These are phyloP conservation scores for Oncorhynchus clarkii DNA, from an alignment of 2,113 vertebrate species.

Conservation along the genomic window DNA sequence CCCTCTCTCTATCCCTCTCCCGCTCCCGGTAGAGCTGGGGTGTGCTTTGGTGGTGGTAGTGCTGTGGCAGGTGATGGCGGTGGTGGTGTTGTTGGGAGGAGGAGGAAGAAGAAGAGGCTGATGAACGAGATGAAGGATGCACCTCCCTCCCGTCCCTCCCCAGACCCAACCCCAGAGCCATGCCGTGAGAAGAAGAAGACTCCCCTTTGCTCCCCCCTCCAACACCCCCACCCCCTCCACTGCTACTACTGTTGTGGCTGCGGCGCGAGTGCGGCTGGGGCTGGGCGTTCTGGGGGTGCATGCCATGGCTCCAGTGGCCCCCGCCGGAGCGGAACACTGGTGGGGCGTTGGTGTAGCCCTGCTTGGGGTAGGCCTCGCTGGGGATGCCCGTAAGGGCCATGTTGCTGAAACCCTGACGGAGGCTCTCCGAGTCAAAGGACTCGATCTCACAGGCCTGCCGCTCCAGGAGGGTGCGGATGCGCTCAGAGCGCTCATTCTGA, in stretches of 20 bases:
- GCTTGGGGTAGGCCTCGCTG: conserved; percentile 83
- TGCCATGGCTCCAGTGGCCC: conserved; percentile 88
- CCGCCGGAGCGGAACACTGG: conserved; percentile 71
- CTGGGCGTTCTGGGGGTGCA: conserved; percentile 70
- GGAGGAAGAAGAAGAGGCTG: conserved; percentile 72
- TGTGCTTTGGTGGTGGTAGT: conserved; percentile 81
- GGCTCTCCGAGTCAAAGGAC: conserved; percentile 86
- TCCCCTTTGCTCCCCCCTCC: conserved; percentile 41
- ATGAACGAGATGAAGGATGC: conserved; percentile 73
- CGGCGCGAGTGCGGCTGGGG: conserved; percentile 78
- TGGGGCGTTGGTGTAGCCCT: conserved; percentile 79
- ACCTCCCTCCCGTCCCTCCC: conserved; percentile 58
- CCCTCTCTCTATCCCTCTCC: conserved; percentile 71
- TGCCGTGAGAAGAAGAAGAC: conserved; percentile 58
- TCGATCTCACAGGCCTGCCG: conserved; percentile 90
- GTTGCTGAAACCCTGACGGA: conserved; percentile 89
- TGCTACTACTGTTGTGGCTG: conserved; percentile 72
- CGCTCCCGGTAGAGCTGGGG: conserved; percentile 75
- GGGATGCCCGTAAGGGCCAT: conserved; percentile 86
- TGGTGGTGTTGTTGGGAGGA: conserved; percentile 56
- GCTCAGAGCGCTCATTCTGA: conserved; percentile 87
- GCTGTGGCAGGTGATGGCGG: conserved; percentile 71
- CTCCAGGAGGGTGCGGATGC: conserved; percentile 86
- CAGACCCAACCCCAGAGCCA: conserved; percentile 56
- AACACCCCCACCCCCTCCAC: conserved; percentile 29